Conservation (phyloP, 2,888 invertebrate species). For the Cotesia congregata region DNA sequence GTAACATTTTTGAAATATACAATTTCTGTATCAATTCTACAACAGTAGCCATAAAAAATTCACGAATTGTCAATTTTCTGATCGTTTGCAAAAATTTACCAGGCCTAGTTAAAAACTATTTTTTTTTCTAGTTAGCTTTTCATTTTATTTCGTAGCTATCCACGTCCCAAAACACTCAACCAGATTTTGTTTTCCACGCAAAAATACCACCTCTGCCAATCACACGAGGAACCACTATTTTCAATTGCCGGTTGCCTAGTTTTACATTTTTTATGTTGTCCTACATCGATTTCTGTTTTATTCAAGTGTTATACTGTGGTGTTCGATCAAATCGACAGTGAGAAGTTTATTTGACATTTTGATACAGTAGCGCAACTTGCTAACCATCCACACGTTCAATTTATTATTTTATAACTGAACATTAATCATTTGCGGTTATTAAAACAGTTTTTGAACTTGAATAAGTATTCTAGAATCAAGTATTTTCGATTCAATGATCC, state of each 20-base stretch:
- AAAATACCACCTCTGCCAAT: slow-evolving; percentile 12
- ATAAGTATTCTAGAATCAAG: background rate
- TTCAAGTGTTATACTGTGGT: background rate
- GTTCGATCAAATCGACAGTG: background rate
- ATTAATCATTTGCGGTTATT: background rate
- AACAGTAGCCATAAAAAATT: slow-evolving; percentile 14
- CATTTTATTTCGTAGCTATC: background rate
- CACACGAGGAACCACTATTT: background rate
- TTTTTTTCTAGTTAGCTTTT: background rate
- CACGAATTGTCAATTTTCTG: background rate
- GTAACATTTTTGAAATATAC: slow-evolving; percentile 22
- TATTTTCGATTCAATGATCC: background rate
- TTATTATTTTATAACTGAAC: background rate
- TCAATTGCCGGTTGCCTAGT: background rate
- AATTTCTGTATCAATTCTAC: slow-evolving; percentile 21
- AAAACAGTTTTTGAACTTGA: too few relatives aligned
- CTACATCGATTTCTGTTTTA: background rate
- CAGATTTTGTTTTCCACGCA: slow-evolving; percentile 1
- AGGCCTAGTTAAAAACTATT: background rate
- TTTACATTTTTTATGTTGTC: background rate
- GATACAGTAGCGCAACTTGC: background rate
- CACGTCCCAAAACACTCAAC: background rate
- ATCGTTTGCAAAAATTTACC: background rate
- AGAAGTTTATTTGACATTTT: background rate
- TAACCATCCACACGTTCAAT: background rate